Base-by-base conservation (phyloP, 2,797 vertebrate genomes). In the Diceros bicornis region DNA sequence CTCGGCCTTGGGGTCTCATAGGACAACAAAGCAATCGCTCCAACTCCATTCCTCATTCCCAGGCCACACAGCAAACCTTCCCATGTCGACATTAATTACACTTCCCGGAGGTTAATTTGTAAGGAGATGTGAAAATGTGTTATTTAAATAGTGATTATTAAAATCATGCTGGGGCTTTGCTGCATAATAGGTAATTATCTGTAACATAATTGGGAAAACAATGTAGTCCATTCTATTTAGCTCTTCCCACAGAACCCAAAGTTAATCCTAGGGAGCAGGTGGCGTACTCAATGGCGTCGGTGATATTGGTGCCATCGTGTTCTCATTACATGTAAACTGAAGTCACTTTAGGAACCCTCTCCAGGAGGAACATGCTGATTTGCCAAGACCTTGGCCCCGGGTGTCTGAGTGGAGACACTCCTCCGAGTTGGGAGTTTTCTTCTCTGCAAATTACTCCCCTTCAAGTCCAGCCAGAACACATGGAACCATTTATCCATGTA, bases 141-240 rank as follows among this genome's bases (percentile, higher is more conserved):
- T 98, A 97, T 98, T 99, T 98, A 98, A 98, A 97, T 94, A 98
- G 90, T 0, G 29, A 96, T 98, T 98, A 98, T 98, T 98, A 96
- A 98, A 97, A 97, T 81, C 91, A 61, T 85, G 86, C 94, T 96
- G 92, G 97, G 98, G 97, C 94, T 91, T 98, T 97, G 92, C 96
- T 95, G 10, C 96, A 66, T 95, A 97, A 97, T 96, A 94, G 96
- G 97, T 98, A 98, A 98, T 98, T 98, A 98, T 96, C 98, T 97
- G 57, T 78, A 97, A 92, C 89, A 77, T 98, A 98, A 94, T 95
- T 98, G 97, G 71, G 97, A 96, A 85, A 97, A 96, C 93, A 98
- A 91, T 86, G 86, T 77, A 90, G 97, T 83, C 78, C 23, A 0
- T 94, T 98, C 96, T 88, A 77, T 95, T 97, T 95, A 82, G 96